Conservation (phyloP, 2,888 invertebrate species). For the Syrphus vitripennis region DNA sequence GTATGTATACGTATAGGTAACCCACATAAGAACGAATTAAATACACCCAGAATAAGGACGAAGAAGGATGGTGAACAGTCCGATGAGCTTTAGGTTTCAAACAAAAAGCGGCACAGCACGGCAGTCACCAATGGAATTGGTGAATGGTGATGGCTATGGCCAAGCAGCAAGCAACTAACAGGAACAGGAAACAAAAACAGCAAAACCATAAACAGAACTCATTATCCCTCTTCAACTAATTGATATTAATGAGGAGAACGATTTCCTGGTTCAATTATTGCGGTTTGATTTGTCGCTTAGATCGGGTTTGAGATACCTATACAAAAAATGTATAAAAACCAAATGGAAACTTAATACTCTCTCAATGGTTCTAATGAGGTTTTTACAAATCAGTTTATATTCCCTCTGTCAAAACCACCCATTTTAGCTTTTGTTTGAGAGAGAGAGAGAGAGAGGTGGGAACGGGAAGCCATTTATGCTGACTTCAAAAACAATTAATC, state of each 20-base stretch:
- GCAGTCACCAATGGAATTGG: not conserved
- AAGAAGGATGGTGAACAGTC: not conserved
- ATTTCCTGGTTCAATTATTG: conserved; percentile 62
- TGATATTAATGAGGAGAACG: conserved; percentile 65
- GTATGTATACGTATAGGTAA: too few relatives aligned
- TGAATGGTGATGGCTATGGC: too few relatives aligned
- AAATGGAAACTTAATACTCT: conserved; percentile 50
- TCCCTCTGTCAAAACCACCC: conserved; percentile 26
- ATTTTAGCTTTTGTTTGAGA: not conserved
- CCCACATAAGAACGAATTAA: not conserved
- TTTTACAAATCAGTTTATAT: conserved; percentile 65
- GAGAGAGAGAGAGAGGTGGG: too few relatives aligned
- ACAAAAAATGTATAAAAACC: conserved; percentile 30
- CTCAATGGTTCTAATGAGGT: conserved; percentile 57
- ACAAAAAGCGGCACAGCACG: too few relatives aligned
- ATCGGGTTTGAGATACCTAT: conserved; percentile 48
- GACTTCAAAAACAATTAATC: conserved; percentile 68
- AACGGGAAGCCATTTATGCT: conserved; percentile 57
- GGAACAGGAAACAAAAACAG: conserved; percentile 19
- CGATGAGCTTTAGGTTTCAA: too few relatives aligned
- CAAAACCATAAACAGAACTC: conserved; percentile 41
- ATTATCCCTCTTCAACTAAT: conserved; percentile 63
- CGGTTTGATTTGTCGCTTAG: conserved; percentile 60
- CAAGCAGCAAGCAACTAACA: not conserved
- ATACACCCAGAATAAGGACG: not conserved